Percentiles rank a stretch among this genome's conserved stretches.
These are phyloP conservation scores for Vanessa cardui DNA, from an alignment of 2,888 invertebrate genomes.

Conservation along the genomic window DNA sequence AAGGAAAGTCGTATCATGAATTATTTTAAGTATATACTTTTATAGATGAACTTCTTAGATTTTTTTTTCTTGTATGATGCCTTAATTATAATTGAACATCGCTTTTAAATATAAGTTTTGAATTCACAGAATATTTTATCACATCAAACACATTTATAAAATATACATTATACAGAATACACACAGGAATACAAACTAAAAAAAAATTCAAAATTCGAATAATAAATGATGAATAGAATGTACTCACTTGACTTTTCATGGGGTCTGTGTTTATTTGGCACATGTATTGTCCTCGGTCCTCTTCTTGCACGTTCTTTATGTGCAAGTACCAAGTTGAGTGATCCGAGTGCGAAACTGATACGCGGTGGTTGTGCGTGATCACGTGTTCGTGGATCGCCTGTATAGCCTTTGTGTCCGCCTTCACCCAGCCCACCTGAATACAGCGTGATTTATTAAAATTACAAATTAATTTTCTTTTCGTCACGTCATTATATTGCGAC, in stretches of 20 bases:
- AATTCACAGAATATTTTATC: no score
- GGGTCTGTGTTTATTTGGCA: constrained; percentile 95
- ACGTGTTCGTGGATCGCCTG: constrained; percentile 93
- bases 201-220: background rate
- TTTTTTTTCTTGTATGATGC: no score
- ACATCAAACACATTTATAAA: no score
- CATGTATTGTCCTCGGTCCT: constrained; percentile 92
- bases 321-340: constrained; percentile 92
- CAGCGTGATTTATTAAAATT: constrained; percentile 29
- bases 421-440: constrained; percentile 91
- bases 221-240: background rate
- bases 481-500: background rate
- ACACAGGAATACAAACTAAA: background rate
- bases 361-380: constrained; percentile 92
- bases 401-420: constrained; percentile 92
- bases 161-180: no score
- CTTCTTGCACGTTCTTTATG: constrained; percentile 90
- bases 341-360: constrained; percentile 90
- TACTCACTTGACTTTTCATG: constrained; percentile 90
- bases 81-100: no score
- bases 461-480: constrained; percentile 4
- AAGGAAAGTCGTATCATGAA: no score
- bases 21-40: no score
- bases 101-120: no score
- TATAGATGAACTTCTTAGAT: no score